These are phyloP conservation scores for Apocheima hispidaria DNA, from an alignment of 2,888 invertebrate genomes.

Conservation along the genomic window DNA sequence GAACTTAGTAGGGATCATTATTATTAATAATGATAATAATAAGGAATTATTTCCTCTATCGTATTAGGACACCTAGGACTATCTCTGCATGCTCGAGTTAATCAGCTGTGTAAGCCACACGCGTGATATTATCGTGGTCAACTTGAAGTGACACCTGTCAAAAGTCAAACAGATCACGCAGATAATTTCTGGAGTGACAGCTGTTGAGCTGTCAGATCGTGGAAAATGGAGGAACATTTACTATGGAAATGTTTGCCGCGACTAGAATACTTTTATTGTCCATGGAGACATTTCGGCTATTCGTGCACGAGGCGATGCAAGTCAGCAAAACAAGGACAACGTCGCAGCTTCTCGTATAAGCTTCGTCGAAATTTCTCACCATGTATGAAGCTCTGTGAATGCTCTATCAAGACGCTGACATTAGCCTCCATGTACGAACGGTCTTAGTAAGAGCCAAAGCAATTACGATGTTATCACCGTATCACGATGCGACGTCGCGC, in stretches of 20 bases:
- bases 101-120: not conserved
- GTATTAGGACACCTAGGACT: constrained; percentile 2
- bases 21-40: too few relatives aligned
- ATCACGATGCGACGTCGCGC: constrained; percentile 17
- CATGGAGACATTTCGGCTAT: not conserved
- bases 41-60: not conserved
- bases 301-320: not conserved
- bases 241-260: constrained; percentile 1
- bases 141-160: constrained; percentile 6
- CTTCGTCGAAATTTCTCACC: too few relatives aligned
- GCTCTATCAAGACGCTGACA: too few relatives aligned
- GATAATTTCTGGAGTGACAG: constrained; percentile 3
- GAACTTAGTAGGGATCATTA: too few relatives aligned
- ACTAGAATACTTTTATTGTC: not conserved
- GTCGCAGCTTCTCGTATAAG: too few relatives aligned
- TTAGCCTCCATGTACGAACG: not conserved
- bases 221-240: not conserved
- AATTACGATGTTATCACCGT: constrained; percentile 8
- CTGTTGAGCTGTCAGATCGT: constrained; percentile 2
- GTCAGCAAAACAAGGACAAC: too few relatives aligned
- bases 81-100: not conserved
- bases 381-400: too few relatives aligned
- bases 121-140: constrained; percentile 11
- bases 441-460: not conserved
- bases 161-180: not conserved